Percentiles rank a stretch among this genome's conserved stretches.
These are phyloP conservation scores for Trachelus troglodyta DNA, from an alignment of 2,888 invertebrate genomes.

Conservation along the genomic window DNA sequence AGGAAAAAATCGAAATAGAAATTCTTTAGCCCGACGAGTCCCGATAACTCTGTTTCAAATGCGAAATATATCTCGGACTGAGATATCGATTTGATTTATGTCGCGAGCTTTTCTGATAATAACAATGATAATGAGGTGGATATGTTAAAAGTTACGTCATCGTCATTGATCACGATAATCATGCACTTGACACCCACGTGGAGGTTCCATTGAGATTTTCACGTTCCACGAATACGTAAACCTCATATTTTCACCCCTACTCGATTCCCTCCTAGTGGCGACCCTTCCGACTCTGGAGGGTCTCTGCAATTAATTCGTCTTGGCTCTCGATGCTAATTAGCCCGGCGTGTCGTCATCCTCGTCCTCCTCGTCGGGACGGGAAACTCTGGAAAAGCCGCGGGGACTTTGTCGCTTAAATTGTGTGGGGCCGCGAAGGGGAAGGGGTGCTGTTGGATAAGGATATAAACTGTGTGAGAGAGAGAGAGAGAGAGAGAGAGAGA, in stretches of 20 bases:
- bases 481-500: not conserved
- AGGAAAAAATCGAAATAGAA: not conserved
- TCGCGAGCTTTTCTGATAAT: not conserved
- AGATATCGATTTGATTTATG: not conserved
- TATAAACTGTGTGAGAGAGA: not conserved
- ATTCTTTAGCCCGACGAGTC: not conserved
- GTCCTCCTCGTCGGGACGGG: not conserved
- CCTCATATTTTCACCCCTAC: not conserved
- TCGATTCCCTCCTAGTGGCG: not conserved
- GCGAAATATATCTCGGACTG: not conserved
- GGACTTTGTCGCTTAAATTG: not conserved
- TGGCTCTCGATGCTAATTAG: slow-evolving; percentile 48
- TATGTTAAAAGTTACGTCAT: not conserved
- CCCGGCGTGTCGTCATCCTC: slow-evolving; percentile 17
- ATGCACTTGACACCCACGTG: not conserved
- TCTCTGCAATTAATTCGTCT: slow-evolving; percentile 41
- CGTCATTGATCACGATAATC: not conserved
- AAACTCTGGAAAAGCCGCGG: not conserved
- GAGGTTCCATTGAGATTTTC: not conserved
- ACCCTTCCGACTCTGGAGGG: not conserved
- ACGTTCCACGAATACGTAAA: not conserved
- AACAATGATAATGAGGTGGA: not conserved
- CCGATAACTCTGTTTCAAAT: not conserved
- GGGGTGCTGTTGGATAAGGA: not conserved
- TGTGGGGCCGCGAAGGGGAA: not conserved